Evolutionary conservation across 2,797 vertebrate genomes (phyloP).

Genomic region (Lophius americanus): DNA sequence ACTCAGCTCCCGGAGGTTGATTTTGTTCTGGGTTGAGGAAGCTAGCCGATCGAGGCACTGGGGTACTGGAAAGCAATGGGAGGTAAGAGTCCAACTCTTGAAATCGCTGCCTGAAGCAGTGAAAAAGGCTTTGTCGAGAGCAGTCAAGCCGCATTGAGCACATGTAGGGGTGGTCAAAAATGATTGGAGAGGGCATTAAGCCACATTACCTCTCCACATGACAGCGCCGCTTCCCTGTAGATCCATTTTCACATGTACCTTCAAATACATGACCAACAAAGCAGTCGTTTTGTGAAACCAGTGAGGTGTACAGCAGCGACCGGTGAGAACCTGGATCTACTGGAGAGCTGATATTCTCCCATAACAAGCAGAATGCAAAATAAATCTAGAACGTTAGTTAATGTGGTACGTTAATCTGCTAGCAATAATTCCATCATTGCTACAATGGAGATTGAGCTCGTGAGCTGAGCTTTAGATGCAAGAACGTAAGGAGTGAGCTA

Average conservation of each 20-base stretch:
- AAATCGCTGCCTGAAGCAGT: conserved; percentile 50
- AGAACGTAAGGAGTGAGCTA: too few relatives aligned
- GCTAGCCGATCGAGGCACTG: conserved; percentile 13
- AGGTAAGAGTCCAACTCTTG: conserved; percentile 60
- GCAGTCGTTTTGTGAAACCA: conserved; percentile 54
- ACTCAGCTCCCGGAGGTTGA: conserved; percentile 27
- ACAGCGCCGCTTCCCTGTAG: conserved; percentile 39
- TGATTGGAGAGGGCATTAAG: conserved; percentile 67
- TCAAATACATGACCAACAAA: conserved; percentile 50
- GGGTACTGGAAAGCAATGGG: conserved; percentile 48
- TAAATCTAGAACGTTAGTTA: background rate
- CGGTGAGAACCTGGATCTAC: background rate
- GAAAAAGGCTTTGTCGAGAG: conserved; percentile 43
- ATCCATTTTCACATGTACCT: conserved; percentile 58
- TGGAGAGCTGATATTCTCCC: conserved; percentile 7
- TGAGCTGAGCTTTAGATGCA: too few relatives aligned
- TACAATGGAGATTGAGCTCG: too few relatives aligned
- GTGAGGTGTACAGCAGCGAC: conserved; percentile 21
- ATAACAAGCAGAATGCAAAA: background rate
- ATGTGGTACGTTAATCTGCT: too few relatives aligned
- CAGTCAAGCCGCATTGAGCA: conserved; percentile 70
- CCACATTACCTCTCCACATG: conserved; percentile 63
- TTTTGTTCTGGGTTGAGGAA: conserved; percentile 35
- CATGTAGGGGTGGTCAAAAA: conserved; percentile 57
- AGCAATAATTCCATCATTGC: too few relatives aligned